A percentile compares a stretch with the other conserved stretches of the same genome.
Conservation (phyloP, 2,113 vertebrate genomes). For the Nematolebias whitei region DNA sequence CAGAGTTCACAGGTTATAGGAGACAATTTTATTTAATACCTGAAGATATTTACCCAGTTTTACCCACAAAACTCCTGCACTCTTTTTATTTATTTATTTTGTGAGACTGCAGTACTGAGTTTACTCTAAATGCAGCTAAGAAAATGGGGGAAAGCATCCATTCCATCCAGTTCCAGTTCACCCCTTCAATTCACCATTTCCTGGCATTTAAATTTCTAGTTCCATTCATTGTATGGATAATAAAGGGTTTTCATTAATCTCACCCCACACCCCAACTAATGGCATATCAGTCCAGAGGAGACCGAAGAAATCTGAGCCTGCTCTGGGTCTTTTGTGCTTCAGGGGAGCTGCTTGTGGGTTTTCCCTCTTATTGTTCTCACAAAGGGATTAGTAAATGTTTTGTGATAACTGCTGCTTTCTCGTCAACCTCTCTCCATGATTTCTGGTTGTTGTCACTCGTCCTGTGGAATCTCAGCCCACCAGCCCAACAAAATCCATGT, state of each 20-base stretch:
- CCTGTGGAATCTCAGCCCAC: constrained; percentile 25
- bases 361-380: constrained; percentile 57
- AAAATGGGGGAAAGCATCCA: constrained; percentile 17
- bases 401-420: constrained; percentile 63
- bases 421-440: constrained; percentile 43
- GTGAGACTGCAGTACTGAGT: not conserved
- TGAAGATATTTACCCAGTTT: constrained; percentile 5
- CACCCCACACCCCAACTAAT: constrained; percentile 9
- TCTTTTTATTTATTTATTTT: not conserved
- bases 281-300: constrained; percentile 23
- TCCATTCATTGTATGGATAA: constrained; percentile 55
- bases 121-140: not conserved
- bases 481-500: constrained; percentile 42
- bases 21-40: not conserved
- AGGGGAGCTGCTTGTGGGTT: constrained; percentile 49
- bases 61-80: not conserved
- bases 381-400: constrained; percentile 67
- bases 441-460: constrained; percentile 21
- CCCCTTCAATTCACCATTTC: constrained; percentile 17
- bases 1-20: not conserved
- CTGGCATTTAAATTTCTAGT: constrained; percentile 38
- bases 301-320: constrained; percentile 32
- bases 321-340: constrained; percentile 35
- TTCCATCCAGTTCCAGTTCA: not conserved
- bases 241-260: constrained; percentile 20